A percentile compares a stretch with the other conserved stretches of the same genome.
phyloP scores from a whole-genome alignment of 2,888 invertebrate genomes.

The Caenorhabditis sinica region DNA sequence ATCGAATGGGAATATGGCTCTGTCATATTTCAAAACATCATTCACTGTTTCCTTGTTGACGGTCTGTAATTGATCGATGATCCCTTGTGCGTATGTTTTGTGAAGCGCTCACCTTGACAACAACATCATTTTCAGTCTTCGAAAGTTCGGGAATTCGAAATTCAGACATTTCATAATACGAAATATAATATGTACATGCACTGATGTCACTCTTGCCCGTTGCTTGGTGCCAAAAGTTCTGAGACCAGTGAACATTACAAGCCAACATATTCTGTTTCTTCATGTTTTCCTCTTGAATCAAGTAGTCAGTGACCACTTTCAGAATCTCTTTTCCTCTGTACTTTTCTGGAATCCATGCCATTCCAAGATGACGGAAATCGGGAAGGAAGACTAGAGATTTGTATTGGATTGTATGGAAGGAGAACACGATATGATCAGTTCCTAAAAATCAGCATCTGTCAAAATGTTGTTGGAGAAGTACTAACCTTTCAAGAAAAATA shows the following conservation, averaged over 20 bases:
- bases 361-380: conserved; percentile 47
- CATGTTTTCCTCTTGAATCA: conserved; percentile 27
- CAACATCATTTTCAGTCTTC: conserved; percentile 8
- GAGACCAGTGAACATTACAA: conserved; percentile 48
- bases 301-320: conserved; percentile 35
- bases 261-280: conserved; percentile 46
- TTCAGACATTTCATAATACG: conserved; percentile 43
- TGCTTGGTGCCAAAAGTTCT: conserved; percentile 51
- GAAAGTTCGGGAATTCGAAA: conserved; percentile 20
- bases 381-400: conserved; percentile 31
- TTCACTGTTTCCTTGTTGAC: conserved; percentile 21
- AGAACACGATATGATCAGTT: conserved; percentile 19
- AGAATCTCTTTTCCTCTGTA: conserved; percentile 44
- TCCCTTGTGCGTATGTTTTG: not conserved
- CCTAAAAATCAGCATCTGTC: not conserved
- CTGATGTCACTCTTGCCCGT: conserved; percentile 42
- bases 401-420: conserved; percentile 51
- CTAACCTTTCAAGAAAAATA: conserved; percentile 25
- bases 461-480: not conserved
- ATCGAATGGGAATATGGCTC: conserved; percentile 45
- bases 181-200: conserved; percentile 44
- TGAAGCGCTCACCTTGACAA: conserved; percentile 34
- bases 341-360: conserved; percentile 49
- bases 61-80: conserved; percentile 36
- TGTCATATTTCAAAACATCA: conserved; percentile 41